Evolutionary conservation across 2,113 vertebrate species (phyloP), one percentile per base, ranked within the genome.

Genomic region (Peromyscus leucopus): DNA sequence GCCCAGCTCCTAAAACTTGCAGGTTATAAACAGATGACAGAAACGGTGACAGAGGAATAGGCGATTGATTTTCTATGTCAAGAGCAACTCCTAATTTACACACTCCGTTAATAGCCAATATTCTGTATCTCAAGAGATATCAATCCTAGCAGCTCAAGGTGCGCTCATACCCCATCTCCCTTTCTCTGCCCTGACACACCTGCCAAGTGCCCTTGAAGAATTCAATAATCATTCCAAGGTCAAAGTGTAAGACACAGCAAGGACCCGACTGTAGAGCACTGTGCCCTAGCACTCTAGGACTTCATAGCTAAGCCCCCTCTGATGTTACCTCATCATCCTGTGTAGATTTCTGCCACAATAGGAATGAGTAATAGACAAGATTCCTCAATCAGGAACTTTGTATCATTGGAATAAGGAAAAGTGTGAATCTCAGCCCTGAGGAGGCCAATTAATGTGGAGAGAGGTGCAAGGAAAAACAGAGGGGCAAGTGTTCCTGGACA

Each of bases 41-140:
- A 42, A 63, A 92, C 90, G 79, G 86, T 76, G 67, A 93, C 16
- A 46, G 90, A 90, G 61, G 72, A 94, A 69, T 13, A 26, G 2
- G 72, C 39, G 31, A 94, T 65, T 94, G 86, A 92, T 93, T 94
- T 93, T 94, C 74, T 42, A 42, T 63, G 74, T 97, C 85, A 93
- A 94, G 63, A 79, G 76, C 69, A 10, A 42, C 59, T 95, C 57
- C 72, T 93, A 87, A 96, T 93, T 80, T 93, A 57, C 48, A 55
- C 1, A 42, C 28, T 95, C 36, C 46, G 0, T 55, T 84, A 93
- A 96, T 33, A 84, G 74, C 59, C 89, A 63, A 31, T 93, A 67
- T 72, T 89, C 76, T 10, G 0, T 84, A 84, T 89, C 86, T 94
- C 22, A 28, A 87, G 8, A 97, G 31, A 39, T 57, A 96, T 82